phyloP scores from a whole-genome alignment of 2,888 invertebrate species.

The Sarcophaga carnaria region DNA sequence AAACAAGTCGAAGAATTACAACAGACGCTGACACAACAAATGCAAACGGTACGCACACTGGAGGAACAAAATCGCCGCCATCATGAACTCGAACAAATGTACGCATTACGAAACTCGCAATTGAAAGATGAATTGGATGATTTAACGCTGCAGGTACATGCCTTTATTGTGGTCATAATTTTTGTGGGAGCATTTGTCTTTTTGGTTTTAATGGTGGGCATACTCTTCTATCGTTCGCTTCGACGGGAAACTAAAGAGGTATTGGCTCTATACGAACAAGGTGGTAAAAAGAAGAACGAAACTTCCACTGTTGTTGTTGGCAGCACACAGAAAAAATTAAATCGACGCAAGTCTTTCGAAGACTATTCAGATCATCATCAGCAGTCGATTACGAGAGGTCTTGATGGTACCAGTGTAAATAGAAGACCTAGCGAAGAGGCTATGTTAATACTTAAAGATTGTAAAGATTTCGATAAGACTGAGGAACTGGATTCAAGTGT shows the following conservation, averaged over 20 bases:
- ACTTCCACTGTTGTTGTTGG: conserved; percentile 25
- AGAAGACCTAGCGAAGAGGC: conserved; percentile 90
- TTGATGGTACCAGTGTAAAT: conserved; percentile 74
- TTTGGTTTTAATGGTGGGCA: conserved; percentile 77
- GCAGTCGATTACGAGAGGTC: conserved; percentile 41
- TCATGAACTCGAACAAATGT: conserved; percentile 89
- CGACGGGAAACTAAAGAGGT: conserved; percentile 76
- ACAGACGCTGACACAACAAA: conserved; percentile 90
- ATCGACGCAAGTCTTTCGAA: conserved; percentile 86
- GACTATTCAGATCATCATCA: conserved; percentile 82
- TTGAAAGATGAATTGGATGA: conserved; percentile 86
- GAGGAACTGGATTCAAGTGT: neutral
- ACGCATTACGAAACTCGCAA: conserved; percentile 89
- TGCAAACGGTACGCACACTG: conserved; percentile 89
- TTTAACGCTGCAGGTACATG: conserved; percentile 84
- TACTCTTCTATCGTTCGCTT: conserved; percentile 78
- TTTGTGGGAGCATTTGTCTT: conserved; percentile 79
- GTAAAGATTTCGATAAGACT: conserved; percentile 74
- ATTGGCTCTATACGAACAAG: conserved; percentile 64
- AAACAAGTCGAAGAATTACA: conserved; percentile 98
- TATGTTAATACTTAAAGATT: conserved; percentile 84
- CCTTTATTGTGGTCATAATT: conserved; percentile 79
- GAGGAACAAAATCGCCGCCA: conserved; percentile 87
- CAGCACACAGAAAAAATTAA: conserved; percentile 72
- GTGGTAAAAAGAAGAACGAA: conserved; percentile 51